These are phyloP conservation scores for Oikopleura dioica DNA, from an alignment of 23 tunicate genomes.

Conservation along the genomic window DNA sequence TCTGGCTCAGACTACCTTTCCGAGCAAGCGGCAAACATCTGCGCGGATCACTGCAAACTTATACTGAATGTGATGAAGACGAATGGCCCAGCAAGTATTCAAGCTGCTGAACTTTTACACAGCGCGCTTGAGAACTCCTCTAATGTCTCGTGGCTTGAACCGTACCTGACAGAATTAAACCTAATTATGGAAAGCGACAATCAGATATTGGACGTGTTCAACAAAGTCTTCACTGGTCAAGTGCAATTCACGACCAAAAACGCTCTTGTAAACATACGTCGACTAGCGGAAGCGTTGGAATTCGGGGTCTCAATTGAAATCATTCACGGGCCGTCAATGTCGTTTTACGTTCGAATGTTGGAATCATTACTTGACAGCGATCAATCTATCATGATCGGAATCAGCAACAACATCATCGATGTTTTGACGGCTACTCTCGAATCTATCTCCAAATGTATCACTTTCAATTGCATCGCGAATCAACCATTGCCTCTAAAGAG, in stretches of 20 bases:
- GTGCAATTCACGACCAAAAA: neutral
- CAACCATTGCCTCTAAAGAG: neutral
- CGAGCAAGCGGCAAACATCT: neutral
- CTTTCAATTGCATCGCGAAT: constrained; percentile 7
- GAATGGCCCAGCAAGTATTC: neutral
- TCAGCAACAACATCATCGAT: neutral
- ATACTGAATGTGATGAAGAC: neutral
- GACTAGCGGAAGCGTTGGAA: neutral
- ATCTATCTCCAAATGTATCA: neutral
- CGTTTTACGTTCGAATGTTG: neutral
- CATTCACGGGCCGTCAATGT: neutral
- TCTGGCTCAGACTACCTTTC: neutral
- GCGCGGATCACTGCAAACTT: neutral
- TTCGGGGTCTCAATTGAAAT: neutral
- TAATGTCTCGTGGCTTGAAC: neutral
- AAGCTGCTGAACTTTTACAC: constrained; percentile 3
- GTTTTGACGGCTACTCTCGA: neutral
- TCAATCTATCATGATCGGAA: neutral
- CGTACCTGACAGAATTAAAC: neutral
- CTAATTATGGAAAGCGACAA: constrained; percentile 2
- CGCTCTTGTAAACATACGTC: neutral
- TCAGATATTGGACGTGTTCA: neutral
- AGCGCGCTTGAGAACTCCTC: neutral
- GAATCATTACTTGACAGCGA: too few species aligned
- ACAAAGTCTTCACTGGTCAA: neutral